Evolutionary conservation across 2,888 invertebrate species (phyloP).

Genomic region (Exocentrus adspersus): DNA sequence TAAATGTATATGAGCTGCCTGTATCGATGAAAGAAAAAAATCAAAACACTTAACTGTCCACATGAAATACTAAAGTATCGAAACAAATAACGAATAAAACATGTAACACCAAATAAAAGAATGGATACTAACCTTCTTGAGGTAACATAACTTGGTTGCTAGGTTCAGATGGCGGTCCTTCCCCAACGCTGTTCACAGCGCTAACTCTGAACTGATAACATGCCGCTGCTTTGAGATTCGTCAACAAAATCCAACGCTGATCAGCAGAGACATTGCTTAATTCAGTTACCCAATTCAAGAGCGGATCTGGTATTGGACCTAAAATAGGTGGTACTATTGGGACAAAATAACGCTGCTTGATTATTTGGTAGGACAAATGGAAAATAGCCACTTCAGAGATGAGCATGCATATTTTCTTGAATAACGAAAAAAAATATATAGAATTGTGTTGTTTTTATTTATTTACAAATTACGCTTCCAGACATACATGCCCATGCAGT

Average conservation of each 20-base stretch:
- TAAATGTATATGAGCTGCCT: slow-evolving; percentile 62
- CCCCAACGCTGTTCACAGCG: slow-evolving; percentile 95
- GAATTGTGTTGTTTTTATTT: neutral
- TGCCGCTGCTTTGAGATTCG: slow-evolving; percentile 91
- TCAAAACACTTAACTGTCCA: slow-evolving; percentile 57
- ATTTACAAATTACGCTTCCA: slow-evolving; percentile 14
- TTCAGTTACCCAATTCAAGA: slow-evolving; percentile 90
- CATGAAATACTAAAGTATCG: slow-evolving; percentile 29
- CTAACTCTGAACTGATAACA: slow-evolving; percentile 97
- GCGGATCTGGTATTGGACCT: slow-evolving; percentile 87
- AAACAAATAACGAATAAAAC: neutral
- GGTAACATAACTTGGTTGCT: slow-evolving; percentile 92
- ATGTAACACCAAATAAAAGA: neutral
- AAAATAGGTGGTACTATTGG: slow-evolving; percentile 66
- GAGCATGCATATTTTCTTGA: slow-evolving; percentile 44
- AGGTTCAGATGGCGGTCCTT: slow-evolving; percentile 90
- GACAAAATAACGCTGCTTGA: slow-evolving; percentile 51
- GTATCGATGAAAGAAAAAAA: slow-evolving; percentile 57
- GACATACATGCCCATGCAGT: slow-evolving; percentile 54
- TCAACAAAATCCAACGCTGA: slow-evolving; percentile 82
- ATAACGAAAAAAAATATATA: too few species aligned
- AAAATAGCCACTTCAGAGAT: slow-evolving; percentile 34
- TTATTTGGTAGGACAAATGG: slow-evolving; percentile 29
- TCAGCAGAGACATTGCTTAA: slow-evolving; percentile 84
- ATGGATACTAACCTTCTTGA: slow-evolving; percentile 84